Base-by-base conservation (phyloP, 2,888 invertebrate genomes). In the Dicranocentrus wangi region DNA sequence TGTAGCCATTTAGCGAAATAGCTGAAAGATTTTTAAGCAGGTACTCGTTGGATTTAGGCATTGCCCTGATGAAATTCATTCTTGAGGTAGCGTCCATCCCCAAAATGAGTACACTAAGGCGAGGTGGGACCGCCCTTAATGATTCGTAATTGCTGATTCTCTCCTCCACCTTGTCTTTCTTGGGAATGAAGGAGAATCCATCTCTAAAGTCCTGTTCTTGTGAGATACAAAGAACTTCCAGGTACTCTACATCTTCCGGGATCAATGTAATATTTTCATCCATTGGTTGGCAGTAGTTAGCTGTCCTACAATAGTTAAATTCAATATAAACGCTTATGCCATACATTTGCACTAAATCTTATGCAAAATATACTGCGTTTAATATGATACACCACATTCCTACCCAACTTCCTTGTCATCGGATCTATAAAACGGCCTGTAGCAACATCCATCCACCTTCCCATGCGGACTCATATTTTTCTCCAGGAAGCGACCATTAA, bases 31-130 rank as follows among this genome's bases (percentile, higher is more conserved):
- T 80, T 19, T 87, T 70, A 8, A 86, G 66, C 21, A 89, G 85
- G 75, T 87, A 87, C 1, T 81, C 42, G 7, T 86, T 79, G 0
- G 88, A 88, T 69, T 85, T 85, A 2, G 87, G 87, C 86, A 89
- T 87, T 42, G 88, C 88, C 0, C 89, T 87, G 13, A 87, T 83
- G 63, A 88, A 88, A 77, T 88, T 88, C 70, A 88, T 86, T 13
- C 88, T 84, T 0, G 89, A 89, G 25, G 88, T 87, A 0, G 88
- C 88, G 82, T 89, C 89, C 68, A 89, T 84, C 0, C 89, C 89
- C 10, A 89, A 80, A 85, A 89, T 87, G 23, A 89, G 81, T 2
- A 89, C 87, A 75, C 88, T 89, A 1, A 83, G n/a, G 43, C 21
- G 53, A 73, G 17, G 21, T 42, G 10, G 69, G 47, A 42, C 19